A percentile compares a stretch with the other conserved stretches of the same genome.
Evolutionary conservation across 2,797 vertebrate genomes (phyloP).

Genomic region (Molossus alvarezi): DNA sequence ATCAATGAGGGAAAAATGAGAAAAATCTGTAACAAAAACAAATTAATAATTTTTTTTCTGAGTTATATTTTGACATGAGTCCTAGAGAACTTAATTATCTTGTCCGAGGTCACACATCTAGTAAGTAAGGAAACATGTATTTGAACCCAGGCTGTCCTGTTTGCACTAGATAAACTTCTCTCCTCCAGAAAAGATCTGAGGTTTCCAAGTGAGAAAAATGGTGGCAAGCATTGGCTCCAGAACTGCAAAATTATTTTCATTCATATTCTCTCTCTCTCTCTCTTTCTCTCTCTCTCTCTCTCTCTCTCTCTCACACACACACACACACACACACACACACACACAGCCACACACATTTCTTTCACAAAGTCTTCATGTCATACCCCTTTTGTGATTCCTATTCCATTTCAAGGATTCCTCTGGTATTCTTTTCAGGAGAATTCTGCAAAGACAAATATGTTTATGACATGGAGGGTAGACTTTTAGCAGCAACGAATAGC

Average conservation of each 20-base stretch:
- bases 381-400: not conserved
- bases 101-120: not conserved
- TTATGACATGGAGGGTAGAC: not conserved
- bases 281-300: not conserved
- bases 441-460: slow-evolving; percentile 7
- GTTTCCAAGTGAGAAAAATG: slow-evolving; percentile 26
- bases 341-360: not conserved
- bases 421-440: not conserved
- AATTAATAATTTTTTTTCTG: not conserved
- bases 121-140: not conserved
- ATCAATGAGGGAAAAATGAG: no score
- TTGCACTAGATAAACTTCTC: not conserved
- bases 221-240: not conserved
- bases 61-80: slow-evolving; percentile 33
- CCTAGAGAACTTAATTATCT: not conserved
- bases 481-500: not conserved
- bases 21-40: no score
- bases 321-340: not conserved
- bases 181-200: not conserved
- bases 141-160: not conserved
- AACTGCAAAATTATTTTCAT: not conserved
- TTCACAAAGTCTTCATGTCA: not conserved
- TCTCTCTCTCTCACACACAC: no score
- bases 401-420: slow-evolving; percentile 41
- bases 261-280: not conserved